phyloP scores from a whole-genome alignment of 2,888 invertebrate species.

The Steromphala cineraria region DNA sequence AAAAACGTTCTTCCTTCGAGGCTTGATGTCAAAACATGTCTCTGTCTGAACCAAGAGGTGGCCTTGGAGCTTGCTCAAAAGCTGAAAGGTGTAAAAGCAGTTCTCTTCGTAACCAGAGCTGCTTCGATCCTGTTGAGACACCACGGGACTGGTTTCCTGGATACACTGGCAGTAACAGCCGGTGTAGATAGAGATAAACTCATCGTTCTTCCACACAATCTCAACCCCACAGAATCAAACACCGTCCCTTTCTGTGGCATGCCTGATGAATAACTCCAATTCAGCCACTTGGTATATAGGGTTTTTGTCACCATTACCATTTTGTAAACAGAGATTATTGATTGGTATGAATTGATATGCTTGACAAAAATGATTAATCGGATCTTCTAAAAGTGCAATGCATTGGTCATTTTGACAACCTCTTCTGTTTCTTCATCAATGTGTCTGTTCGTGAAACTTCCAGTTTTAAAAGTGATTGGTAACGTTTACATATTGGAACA shows the following conservation, averaged over 20 bases:
- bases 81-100: constrained; percentile 10
- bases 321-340: too few species aligned
- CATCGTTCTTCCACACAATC: constrained; percentile 18
- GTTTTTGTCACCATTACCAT: too few species aligned
- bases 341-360: too few species aligned
- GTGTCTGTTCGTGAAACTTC: too few species aligned
- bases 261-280: too few species aligned
- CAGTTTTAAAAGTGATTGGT: too few species aligned
- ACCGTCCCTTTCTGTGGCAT: background rate
- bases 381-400: too few species aligned
- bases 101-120: constrained; percentile 28
- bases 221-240: background rate
- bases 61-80: background rate
- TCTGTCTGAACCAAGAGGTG: background rate
- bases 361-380: too few species aligned
- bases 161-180: constrained; percentile 34
- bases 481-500: too few species aligned
- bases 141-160: constrained; percentile 35
- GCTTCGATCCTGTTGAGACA: constrained; percentile 35
- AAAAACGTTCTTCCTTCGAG: constrained; percentile 7
- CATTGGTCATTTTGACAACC: too few species aligned
- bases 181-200: constrained; percentile 28
- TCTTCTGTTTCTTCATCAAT: too few species aligned
- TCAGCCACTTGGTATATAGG: too few species aligned
- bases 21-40: background rate